Evolutionary conservation across 2,113 vertebrate genomes (phyloP), one percentile per base, ranked within the genome.

Genomic region (Aphelocoma coerulescens): DNA sequence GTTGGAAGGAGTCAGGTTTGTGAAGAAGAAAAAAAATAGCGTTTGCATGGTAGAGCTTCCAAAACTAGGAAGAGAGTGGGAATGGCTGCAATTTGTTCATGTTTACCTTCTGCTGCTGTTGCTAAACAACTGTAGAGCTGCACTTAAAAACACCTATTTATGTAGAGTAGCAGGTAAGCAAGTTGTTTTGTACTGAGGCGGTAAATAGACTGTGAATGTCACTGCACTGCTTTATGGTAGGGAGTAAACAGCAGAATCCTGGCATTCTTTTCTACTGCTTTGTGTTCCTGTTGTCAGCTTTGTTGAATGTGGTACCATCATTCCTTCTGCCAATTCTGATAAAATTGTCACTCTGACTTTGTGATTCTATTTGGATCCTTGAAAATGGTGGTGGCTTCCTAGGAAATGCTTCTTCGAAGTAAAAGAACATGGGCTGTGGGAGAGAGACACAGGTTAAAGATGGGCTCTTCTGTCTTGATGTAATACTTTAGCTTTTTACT

Each of bases 41-140:
- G 22, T 66, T 85, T 58, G 7, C 54, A 28, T 77, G 85, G 22
- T 49, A 57, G 71, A 89, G 52, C 58, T 92, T 89, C 74, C 41
- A 52, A 76, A 94, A 24, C 58, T 72, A 55, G 55, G 35, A 65
- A 67, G 16, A 58, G 23, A 61, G 24, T 74, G 62, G 63, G 78
- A 89, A 83, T 52, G 32, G 55, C 46, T 73, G 46, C 46, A 43
- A 13, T 83, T 91, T 58, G 19, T 65, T 67, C 46, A 12, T 58
- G 44, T 61, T 93, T 81, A 59, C 17, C 30, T 93, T 77, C 51
- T 95, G 63, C 57, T 76, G 15, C 33, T 69, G 84, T 93, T 95
- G 93, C 80, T 93, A 55, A 95, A 92, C 80, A 95, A 81, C 77
- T 89, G 65, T 61, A 92, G 65, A 86, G 20, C 62, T 90, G 66